Percentiles rank a stretch among this genome's conserved stretches.
phyloP scores from a whole-genome alignment of 2,797 vertebrate species.

The Cryptoblepharus egeriae region DNA sequence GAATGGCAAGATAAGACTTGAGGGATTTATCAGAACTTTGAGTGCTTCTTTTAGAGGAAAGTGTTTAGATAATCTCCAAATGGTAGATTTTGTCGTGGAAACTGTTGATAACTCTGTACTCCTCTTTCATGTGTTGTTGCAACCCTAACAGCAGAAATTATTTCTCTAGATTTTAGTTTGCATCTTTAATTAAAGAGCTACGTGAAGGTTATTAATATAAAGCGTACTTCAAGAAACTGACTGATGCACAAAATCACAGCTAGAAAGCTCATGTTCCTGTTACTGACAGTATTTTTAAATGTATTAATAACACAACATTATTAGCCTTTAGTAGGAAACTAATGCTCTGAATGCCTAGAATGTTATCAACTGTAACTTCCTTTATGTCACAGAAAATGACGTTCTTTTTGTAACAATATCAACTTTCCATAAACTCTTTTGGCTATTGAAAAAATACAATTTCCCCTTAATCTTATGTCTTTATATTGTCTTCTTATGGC shows the following conservation, averaged over 20 bases:
- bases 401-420: background rate
- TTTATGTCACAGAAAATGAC: background rate
- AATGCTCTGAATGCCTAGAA: background rate
- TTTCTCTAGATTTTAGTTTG: background rate
- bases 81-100: background rate
- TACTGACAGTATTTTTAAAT: background rate
- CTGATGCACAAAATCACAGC: background rate
- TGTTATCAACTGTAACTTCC: background rate
- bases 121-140: too few relatives aligned
- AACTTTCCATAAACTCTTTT: background rate
- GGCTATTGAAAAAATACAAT: background rate
- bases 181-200: background rate
- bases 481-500: too few relatives aligned
- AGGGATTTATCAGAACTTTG: slow-evolving; percentile 9
- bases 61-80: slow-evolving; percentile 4
- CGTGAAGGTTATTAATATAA: background rate
- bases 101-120: background rate
- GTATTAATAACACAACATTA: background rate
- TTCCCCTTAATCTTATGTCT: background rate
- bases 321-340: slow-evolving; percentile 44
- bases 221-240: background rate
- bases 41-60: background rate
- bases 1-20: slow-evolving; percentile 6
- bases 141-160: background rate
- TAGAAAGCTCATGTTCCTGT: slow-evolving; percentile 18